Evolutionary conservation across 2,113 vertebrate species (phyloP).

Genomic region (Numenius arquata): DNA sequence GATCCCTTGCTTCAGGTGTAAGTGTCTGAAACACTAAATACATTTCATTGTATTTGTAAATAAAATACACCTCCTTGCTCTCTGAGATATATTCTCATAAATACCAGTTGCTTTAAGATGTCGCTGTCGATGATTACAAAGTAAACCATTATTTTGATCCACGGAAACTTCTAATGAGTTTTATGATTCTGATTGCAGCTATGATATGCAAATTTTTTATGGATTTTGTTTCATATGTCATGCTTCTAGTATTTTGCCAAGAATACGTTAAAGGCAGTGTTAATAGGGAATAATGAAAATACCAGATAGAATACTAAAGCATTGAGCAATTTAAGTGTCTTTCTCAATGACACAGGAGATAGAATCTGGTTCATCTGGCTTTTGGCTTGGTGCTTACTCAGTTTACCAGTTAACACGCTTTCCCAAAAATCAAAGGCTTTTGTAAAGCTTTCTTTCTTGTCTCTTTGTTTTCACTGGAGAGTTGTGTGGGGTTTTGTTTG

Average conservation of each 20-base stretch:
- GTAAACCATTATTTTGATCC: not conserved
- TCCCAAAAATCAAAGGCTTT: not conserved
- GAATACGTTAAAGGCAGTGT: not conserved
- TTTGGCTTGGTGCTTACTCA: not conserved
- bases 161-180: not conserved
- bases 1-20: conserved; percentile 77
- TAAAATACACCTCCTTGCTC: not conserved
- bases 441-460: not conserved
- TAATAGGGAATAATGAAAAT: not conserved
- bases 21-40: not conserved
- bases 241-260: not conserved
- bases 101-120: not conserved
- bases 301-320: not conserved
- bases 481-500: not conserved
- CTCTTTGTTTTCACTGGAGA: not conserved
- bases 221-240: not conserved
- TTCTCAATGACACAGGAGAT: not conserved
- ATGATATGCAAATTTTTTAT: not conserved
- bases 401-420: not conserved
- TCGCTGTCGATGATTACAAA: not conserved
- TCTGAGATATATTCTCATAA: not conserved
- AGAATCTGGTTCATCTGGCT: not conserved
- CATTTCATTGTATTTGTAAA: not conserved
- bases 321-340: not conserved
- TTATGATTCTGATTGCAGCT: not conserved